Evolutionary conservation across 2,113 vertebrate genomes (phyloP), one percentile per base, ranked within the genome.

Genomic region (Microcebus jonahi): DNA sequence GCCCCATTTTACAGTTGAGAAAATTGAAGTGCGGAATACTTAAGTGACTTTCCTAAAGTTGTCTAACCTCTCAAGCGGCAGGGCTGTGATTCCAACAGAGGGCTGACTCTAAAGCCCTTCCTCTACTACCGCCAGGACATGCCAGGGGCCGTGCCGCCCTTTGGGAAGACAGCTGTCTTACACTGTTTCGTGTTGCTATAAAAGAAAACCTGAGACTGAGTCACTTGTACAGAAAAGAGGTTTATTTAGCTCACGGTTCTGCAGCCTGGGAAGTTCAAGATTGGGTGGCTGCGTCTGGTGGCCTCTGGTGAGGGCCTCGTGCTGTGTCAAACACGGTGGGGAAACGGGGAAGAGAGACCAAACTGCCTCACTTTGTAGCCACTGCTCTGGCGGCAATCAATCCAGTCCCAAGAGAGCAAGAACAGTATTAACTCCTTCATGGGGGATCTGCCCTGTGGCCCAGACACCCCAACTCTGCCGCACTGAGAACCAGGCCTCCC

Each of bases 41-140:
- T n/a, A 42, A 20, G 25, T 63, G 18, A 21, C 31, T 79, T 65
- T 70, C 50, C 80, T 48, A 85, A 29, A 55, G 39, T 45, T 20
- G 4, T 20, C 36, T 59, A n/a, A n/a, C 12, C 17, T 75, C 25
- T 42, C 6, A 18, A 12, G 23, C 14, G 12, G 15, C 18, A 59
- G 55, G 70, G 61, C 42, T 39, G 1, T 2, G 6, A 73, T 57
- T 79, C 76, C 63, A 36, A n/a, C 7, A 0, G 1, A 21, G 21
- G 45, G 36, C 18, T 61, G 42, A 5, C 57, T 70, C 76, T 75
- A 12, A 29, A 70, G 25, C 0, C 20, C 77, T 83, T 85, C 50
- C 39, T 53, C n/a, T 14, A 7, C 5, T 5, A 13, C 3, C 31
- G 1, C 1, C 29, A 48, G 2, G 9, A 50, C 8, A 5, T 3